Conservation (phyloP, 1,140 invertebrate genomes). For the Camponotus floridanus region DNA sequence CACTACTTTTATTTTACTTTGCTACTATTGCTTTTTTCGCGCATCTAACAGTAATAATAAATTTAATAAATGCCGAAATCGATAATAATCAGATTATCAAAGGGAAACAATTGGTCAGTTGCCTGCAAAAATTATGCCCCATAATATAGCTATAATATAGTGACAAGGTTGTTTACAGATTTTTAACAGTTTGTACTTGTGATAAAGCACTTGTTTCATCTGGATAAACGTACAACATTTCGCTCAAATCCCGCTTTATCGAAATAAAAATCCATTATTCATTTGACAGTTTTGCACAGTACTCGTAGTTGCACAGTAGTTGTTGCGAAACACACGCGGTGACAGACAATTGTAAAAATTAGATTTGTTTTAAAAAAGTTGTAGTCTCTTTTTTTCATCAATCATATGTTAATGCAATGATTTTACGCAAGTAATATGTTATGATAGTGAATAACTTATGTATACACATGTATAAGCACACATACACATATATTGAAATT, state of each 20-base stretch:
- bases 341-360: conserved; percentile 23
- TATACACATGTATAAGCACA: neutral
- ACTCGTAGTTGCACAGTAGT: neutral
- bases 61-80: neutral
- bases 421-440: too few relatives aligned
- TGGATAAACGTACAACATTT: conserved; percentile 67
- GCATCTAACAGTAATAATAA: neutral
- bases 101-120: neutral
- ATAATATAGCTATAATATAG: conserved; percentile 52
- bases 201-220: conserved; percentile 70
- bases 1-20: conserved; percentile 75
- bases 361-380: too few relatives aligned
- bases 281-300: conserved; percentile 68
- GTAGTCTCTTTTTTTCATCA: too few relatives aligned
- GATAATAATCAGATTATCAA: neutral
- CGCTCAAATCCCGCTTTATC: neutral
- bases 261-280: conserved; percentile 60
- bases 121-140: conserved; percentile 37
- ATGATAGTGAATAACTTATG: neutral
- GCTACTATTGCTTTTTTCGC: neutral
- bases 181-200: conserved; percentile 74
- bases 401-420: too few relatives aligned
- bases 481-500: conserved; percentile 8
- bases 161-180: conserved; percentile 76
- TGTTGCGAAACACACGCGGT: neutral